A percentile compares a stretch with the other conserved stretches of the same genome.
phyloP scores from a whole-genome alignment of 2,888 invertebrate species.

The Lottia gigantea region DNA sequence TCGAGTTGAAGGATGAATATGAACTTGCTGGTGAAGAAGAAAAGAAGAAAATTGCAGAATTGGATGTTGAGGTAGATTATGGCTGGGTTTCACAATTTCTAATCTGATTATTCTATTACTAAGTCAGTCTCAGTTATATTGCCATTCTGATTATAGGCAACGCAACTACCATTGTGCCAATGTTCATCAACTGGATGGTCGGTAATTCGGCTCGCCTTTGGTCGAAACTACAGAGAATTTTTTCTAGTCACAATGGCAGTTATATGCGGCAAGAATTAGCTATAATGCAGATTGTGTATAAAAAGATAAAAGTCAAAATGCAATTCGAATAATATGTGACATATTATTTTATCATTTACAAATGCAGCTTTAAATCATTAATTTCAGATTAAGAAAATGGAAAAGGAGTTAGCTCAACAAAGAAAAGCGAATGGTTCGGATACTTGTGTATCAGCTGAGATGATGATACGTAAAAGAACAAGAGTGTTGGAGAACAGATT shows the following conservation, averaged over 20 bases:
- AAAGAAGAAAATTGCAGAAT: constrained; percentile 37
- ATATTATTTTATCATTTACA: too few relatives aligned
- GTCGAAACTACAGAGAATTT: too few relatives aligned
- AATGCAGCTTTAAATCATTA: too few relatives aligned
- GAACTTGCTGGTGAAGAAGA: constrained; percentile 41
- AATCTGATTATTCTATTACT: too few relatives aligned
- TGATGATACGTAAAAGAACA: constrained; percentile 36
- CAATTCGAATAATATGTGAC: too few relatives aligned
- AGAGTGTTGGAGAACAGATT: constrained; percentile 54
- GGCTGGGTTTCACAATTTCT: neutral
- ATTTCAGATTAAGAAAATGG: constrained; percentile 33
- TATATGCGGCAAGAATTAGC: too few relatives aligned
- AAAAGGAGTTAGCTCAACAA: constrained; percentile 37
- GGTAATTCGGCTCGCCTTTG: too few relatives aligned
- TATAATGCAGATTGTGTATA: too few relatives aligned
- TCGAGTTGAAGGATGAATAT: constrained; percentile 40
- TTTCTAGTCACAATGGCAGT: too few relatives aligned
- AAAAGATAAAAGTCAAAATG: too few relatives aligned
- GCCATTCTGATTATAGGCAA: neutral
- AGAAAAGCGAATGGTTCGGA: constrained; percentile 36
- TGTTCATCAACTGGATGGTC: too few relatives aligned
- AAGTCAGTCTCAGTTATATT: neutral
- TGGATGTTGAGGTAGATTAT: constrained; percentile 43
- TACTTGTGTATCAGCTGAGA: constrained; percentile 32
- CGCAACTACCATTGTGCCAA: neutral